phyloP scores from a whole-genome alignment of 64 coral and sea anemone genomes.

The Platygyra sinensis region DNA sequence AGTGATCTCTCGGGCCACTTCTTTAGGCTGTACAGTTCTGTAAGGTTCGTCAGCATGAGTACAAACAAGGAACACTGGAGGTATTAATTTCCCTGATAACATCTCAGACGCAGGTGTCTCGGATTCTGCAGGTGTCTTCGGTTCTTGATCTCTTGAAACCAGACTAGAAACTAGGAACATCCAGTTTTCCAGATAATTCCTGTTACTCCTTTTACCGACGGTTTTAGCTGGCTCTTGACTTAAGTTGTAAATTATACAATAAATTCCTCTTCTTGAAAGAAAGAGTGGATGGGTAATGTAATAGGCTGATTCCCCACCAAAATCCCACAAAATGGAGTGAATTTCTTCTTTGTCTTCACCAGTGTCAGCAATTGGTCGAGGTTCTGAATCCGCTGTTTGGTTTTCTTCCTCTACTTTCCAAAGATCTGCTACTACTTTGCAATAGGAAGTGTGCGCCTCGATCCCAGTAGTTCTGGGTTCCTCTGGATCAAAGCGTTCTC shows the following conservation, averaged over 20 bases:
- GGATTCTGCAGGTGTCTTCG: no score
- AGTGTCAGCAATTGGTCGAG: no score
- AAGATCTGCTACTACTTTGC: constrained; percentile 20
- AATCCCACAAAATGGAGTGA: neutral
- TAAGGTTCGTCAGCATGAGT: no score
- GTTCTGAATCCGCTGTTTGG: neutral
- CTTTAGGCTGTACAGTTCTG: no score
- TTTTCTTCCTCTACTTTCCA: neutral
- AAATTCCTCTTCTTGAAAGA: neutral
- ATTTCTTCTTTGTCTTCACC: neutral
- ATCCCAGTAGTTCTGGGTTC: constrained; percentile 29
- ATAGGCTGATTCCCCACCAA: constrained; percentile 1
- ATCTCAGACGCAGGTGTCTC: neutral
- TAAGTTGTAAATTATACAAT: neutral
- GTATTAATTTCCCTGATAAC: no score
- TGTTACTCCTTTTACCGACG: neutral
- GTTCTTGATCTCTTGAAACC: neutral
- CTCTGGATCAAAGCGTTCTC: constrained; percentile 27
- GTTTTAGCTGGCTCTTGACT: neutral
- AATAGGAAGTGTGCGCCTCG: constrained; percentile 22
- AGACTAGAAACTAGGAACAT: neutral
- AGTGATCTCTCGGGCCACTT: no score
- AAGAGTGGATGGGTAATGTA: constrained; percentile 5
- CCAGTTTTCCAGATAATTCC: neutral
- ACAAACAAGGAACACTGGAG: no score